Evolutionary conservation across 2,888 invertebrate species (phyloP).

Genomic region (Lasioglossum pauxillum): DNA sequence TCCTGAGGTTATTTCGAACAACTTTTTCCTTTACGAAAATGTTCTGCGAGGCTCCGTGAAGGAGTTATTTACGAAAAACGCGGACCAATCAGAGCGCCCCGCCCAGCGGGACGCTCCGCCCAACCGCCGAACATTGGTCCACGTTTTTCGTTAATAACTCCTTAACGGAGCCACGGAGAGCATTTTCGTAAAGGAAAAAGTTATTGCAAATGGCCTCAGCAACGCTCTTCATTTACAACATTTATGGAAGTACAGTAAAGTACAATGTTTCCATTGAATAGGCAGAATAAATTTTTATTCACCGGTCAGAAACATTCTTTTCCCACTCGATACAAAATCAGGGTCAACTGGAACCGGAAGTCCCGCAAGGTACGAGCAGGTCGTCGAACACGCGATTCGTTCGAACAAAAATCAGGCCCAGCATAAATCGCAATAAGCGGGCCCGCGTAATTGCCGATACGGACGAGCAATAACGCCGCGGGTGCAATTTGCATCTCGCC

Average conservation of each 20-base stretch:
- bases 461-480: constrained; percentile 53
- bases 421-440: constrained; percentile 61
- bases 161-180: too few species aligned
- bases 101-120: too few species aligned
- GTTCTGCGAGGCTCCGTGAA: too few species aligned
- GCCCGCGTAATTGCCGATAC: constrained; percentile 49
- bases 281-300: not conserved
- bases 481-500: constrained; percentile 64
- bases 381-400: constrained; percentile 1
- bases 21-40: too few species aligned
- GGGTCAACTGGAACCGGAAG: constrained; percentile 11
- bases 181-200: too few species aligned
- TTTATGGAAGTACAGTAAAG: not conserved
- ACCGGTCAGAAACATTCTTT: not conserved
- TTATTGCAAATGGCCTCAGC: too few species aligned
- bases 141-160: too few species aligned
- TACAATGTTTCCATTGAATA: not conserved
- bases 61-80: too few species aligned
- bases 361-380: constrained; percentile 10
- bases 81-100: too few species aligned
- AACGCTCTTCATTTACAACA: too few species aligned
- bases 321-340: not conserved
- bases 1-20: too few species aligned
- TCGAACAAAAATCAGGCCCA: constrained; percentile 27
- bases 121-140: too few species aligned